Conservation (phyloP, 1,140 invertebrate species). For the Himalopsyche phryganea region DNA sequence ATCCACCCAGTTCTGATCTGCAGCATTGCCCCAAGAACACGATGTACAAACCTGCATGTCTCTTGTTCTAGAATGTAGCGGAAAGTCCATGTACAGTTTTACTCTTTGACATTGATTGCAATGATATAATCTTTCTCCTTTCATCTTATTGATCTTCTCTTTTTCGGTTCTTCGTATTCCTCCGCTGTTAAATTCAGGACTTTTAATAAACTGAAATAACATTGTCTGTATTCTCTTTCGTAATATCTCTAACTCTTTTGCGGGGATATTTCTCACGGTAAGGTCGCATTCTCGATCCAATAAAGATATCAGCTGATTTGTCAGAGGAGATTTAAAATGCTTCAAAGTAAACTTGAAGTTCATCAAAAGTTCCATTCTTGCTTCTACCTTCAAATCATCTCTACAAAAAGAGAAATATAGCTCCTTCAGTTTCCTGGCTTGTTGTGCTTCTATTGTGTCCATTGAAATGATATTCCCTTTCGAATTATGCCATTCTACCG, state of each 20-base stretch:
- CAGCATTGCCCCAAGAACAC: conserved; percentile 52
- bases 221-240: conserved; percentile 55
- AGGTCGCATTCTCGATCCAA: conserved; percentile 62
- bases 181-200: conserved; percentile 51
- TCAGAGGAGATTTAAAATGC: conserved; percentile 52
- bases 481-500: conserved; percentile 58
- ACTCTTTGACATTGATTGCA: conserved; percentile 54
- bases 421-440: conserved; percentile 58
- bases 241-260: conserved; percentile 52
- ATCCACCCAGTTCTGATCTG: conserved; percentile 52
- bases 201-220: conserved; percentile 54
- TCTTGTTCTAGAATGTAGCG: conserved; percentile 42
- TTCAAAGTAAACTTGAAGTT: conserved; percentile 55
- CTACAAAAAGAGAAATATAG: conserved; percentile 56
- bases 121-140: conserved; percentile 48
- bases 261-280: conserved; percentile 49
- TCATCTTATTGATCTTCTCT: conserved; percentile 50
- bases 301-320: conserved; percentile 54
- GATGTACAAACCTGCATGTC: conserved; percentile 51
- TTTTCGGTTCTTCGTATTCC: conserved; percentile 51
- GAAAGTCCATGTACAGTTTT: conserved; percentile 52
- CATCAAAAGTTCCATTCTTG: conserved; percentile 57
- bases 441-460: conserved; percentile 64
- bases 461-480: conserved; percentile 58
- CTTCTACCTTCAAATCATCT: conserved; percentile 46